Percentiles rank a stretch among this genome's conserved stretches.
Conservation (phyloP, 2,888 invertebrate species). For the Standfussiana lucernea region DNA sequence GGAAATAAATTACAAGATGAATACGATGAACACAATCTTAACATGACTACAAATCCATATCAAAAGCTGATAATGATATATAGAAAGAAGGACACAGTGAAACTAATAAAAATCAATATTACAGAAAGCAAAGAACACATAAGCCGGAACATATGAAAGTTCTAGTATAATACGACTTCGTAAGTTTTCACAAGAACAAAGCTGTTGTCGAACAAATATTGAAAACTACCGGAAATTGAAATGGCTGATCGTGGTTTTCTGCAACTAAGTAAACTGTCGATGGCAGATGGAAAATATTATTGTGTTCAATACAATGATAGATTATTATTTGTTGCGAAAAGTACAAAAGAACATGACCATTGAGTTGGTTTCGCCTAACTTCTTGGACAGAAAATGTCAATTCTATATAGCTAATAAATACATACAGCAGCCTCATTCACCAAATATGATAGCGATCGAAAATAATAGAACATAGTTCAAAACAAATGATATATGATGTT, state of each 20-base stretch:
- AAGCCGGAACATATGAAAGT: not conserved
- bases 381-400: not conserved
- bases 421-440: not conserved
- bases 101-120: slow-evolving; percentile 11
- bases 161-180: slow-evolving; percentile 27
- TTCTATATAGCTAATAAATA: not conserved
- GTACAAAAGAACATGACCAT: not conserved
- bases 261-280: slow-evolving; percentile 13
- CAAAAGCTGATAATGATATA: too few relatives aligned
- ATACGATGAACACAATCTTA: not conserved
- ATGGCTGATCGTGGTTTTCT: slow-evolving; percentile 30
- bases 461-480: not conserved
- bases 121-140: not conserved
- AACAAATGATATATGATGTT: not conserved
- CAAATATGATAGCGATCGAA: not conserved
- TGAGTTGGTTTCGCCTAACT: not conserved
- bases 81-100: not conserved
- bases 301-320: slow-evolving; percentile 22
- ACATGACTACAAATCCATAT: not conserved
- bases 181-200: slow-evolving; percentile 39
- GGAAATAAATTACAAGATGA: not conserved
- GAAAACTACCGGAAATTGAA: slow-evolving; percentile 46
- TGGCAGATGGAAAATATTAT: slow-evolving; percentile 41
- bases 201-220: slow-evolving; percentile 48
- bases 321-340: slow-evolving; percentile 6